Evolutionary conservation across 2,113 vertebrate species (phyloP), one percentile per base, ranked within the genome.

Genomic region (Nibea coibor): DNA sequence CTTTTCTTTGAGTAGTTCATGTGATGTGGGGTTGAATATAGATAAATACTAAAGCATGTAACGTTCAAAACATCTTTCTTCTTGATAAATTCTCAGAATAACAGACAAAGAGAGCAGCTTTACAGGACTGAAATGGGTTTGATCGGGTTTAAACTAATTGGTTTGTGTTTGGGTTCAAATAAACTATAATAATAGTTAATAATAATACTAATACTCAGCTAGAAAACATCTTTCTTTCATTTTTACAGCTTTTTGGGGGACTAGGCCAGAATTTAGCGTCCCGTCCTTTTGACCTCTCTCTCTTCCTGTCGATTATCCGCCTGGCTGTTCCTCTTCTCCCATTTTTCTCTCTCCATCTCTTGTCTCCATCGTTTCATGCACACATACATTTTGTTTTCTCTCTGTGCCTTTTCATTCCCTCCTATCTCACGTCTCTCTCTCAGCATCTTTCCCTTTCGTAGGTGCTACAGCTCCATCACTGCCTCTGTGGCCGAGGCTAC

Each of bases 401-500:
- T 42, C 45, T 59, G 45, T 47, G n/a, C n/a, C 57, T n/a, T 64
- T 66, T 72, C 24, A 45, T 62, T 59, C 31, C 35, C 62, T 53
- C 35, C 62, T 53, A 22, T 80, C 51, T 50, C 61, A 19, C 19
- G 3, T 47, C 58, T 69, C 54, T 42, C 75, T 42, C 75, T 51
- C 47, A 16, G 47, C 43, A 12, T 45, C 43, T 45, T 1, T 53
- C 31, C 2, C 51, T 64, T 12, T 66, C 69, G 63, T 35, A 6
- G 31, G 0, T 16, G 10, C 54, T 58, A 28, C 56, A 28, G 42
- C 48, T 69, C 68, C 35, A 61, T 58, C 67, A 3, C 26, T 17
- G 57, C 24, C 54, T 66, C 51, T 20, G 56, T 43, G 54, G 43
- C 76, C 7, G 5, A 43, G 71, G 59, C 68, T 14, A 1, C 80